Evolutionary conservation across 2,888 invertebrate genomes (phyloP), one percentile per base, ranked within the genome.

Genomic region (Smittia aterrima): DNA sequence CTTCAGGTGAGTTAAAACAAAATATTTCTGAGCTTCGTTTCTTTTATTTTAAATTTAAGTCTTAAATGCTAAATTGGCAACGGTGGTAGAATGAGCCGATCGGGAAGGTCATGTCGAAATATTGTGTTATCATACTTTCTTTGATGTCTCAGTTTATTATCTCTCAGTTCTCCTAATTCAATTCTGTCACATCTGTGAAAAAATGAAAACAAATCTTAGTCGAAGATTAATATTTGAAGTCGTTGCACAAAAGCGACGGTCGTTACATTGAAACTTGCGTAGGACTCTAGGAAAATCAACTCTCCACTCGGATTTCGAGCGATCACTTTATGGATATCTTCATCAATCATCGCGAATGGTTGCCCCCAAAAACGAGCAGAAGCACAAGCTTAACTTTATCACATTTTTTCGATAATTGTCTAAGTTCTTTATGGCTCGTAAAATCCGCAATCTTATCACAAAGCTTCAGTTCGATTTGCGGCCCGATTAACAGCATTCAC

Each of bases 1-100:
- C 73, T 99, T 99, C 81, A 90, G 98, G 95, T 95, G 84, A 84
- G 77, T 77, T 16, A 66, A 58, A 58, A 47, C n/a, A 2, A 32
- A 32, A 9, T 9, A 16, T 11, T 47, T 47, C 16, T 47, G 47
- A 47, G 11, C 13, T 47, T 58, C 47, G 38, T 9, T 6, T 71
- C 27, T 22, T 67, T 25, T 67, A 18, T 62, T 27, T 47, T 54
- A 16, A 54, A 47, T n/a, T 47, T 58, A 58, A 58, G 38, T 1
- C 18, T 64, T 16, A 41, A 16, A 18, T 20, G 24, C 24, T 38
- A 58, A 66, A 53, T 66, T 22, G 47, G 53, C 62, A 66, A 74
- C 38, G 76, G 53, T 4, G 53, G 75, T 20, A 75, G 13, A 74
- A 70, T 27, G 6, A 73, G 38, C 38, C 53, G 58, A 58, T 74